phyloP scores from a whole-genome alignment of 1,140 invertebrate species.

The Diabrotica undecimpunctata region DNA sequence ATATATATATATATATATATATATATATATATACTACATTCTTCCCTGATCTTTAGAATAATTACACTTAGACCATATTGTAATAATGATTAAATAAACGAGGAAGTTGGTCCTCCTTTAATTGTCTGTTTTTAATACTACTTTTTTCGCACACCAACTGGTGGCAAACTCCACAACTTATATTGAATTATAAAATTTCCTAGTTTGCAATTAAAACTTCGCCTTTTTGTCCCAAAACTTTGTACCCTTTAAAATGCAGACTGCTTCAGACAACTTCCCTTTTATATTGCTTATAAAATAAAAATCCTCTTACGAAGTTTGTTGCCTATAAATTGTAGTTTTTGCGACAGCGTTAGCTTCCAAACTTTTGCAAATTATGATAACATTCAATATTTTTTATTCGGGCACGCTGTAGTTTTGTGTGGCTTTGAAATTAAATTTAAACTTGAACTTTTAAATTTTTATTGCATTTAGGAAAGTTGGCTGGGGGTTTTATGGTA shows the following conservation, averaged over 20 bases:
- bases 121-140: too few relatives aligned
- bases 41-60: too few relatives aligned
- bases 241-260: not conserved
- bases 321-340: not conserved
- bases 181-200: not conserved
- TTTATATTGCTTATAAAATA: constrained; percentile 6
- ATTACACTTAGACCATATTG: too few relatives aligned
- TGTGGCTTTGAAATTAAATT: constrained; percentile 9
- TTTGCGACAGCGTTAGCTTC: not conserved
- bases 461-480: not conserved
- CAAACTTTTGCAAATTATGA: constrained; percentile 7
- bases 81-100: too few relatives aligned
- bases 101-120: too few relatives aligned
- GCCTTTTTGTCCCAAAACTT: not conserved
- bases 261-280: not conserved
- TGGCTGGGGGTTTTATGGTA: not conserved
- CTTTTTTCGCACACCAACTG: too few relatives aligned
- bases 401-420: not conserved
- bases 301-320: not conserved
- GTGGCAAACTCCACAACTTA: too few relatives aligned
- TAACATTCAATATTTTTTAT: not conserved
- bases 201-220: not conserved
- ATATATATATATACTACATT: too few relatives aligned
- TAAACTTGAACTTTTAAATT: constrained; percentile 1
- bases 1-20: too few relatives aligned